Base-by-base conservation (phyloP, 2,113 vertebrate genomes). In the Dermatemys mawii region DNA sequence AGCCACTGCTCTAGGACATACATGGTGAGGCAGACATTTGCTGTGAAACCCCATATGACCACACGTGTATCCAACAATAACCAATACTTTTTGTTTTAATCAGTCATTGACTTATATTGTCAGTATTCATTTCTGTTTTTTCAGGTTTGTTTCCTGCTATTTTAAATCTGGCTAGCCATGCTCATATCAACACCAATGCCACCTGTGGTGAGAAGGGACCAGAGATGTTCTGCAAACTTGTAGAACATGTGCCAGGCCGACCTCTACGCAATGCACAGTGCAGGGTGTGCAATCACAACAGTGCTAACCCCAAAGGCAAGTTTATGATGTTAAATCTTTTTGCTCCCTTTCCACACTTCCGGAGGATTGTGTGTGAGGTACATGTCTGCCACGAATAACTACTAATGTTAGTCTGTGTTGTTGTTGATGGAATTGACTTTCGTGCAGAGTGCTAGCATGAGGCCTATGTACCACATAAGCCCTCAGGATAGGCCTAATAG, bases 111-210 rank as follows among this genome's bases (percentile, higher is more conserved):
- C 94, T 0, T 0, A 11, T 76, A n/a, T 89, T 26, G 6, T 16
- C 93, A 57, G 90, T 90, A 11, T 32, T 32, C 0, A 0, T 46
- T 85, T 81, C 70, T 91, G 5, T 10, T 70, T 92, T 96, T 97
- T 21, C 96, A 99, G 99, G 99, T 55, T 96, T 99, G 57, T 99
- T 99, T 94, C 99, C 99, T 0, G 99, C 99, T 84, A 99, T 99
- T 94, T 94, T 99, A 91, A 99, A 99, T 93, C 96, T 99, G 92
- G 99, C 99, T 97, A 99, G 98, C 96, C 99, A 99, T 5, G 98
- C 99, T 6, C 96, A 98, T 87, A 99, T 99, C 96, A 98, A 97
- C 83, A 98, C 99, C 94, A 99, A 99, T 0, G 99, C 99, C 2
- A 99, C 99, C 2, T 99, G 99, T 1, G 99, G 99, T 2, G 99